Evolutionary conservation across 2,797 vertebrate genomes (phyloP).

Genomic region (Tangara arthus): DNA sequence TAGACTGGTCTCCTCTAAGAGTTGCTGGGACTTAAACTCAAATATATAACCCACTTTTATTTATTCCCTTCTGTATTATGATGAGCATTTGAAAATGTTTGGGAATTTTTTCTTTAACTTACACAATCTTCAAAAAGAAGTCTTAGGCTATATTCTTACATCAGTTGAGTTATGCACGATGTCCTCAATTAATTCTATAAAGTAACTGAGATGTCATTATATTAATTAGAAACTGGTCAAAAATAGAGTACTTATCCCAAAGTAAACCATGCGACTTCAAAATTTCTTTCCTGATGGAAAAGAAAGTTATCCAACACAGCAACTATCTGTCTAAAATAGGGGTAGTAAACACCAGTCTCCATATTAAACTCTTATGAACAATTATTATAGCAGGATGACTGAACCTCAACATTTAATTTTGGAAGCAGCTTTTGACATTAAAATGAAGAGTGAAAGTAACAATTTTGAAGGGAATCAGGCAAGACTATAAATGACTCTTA

Average conservation of each 20-base stretch:
- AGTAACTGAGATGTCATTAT: not conserved
- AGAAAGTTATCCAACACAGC: not conserved
- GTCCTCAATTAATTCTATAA: not conserved
- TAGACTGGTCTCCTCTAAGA: not conserved
- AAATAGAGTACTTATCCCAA: constrained; percentile 3
- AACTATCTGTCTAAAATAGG: not conserved
- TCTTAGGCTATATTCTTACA: not conserved
- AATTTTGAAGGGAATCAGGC: not conserved
- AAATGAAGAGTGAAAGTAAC: not conserved
- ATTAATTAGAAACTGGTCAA: not conserved
- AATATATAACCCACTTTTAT: not conserved
- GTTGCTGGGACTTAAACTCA: not conserved
- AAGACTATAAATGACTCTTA: not conserved
- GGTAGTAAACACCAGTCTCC: not conserved
- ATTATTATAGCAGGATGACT: not conserved
- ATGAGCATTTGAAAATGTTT: not conserved
- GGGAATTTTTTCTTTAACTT: not conserved
- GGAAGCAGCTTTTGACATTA: not conserved
- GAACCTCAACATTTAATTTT: not conserved
- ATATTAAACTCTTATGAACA: not conserved
- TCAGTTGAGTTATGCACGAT: not conserved
- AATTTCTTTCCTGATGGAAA: not conserved
- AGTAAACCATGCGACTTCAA: not conserved
- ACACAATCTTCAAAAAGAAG: not conserved
- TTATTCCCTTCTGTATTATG: not conserved